Conservation (phyloP, 2,113 vertebrate species). For the Rissa tridactyla region DNA sequence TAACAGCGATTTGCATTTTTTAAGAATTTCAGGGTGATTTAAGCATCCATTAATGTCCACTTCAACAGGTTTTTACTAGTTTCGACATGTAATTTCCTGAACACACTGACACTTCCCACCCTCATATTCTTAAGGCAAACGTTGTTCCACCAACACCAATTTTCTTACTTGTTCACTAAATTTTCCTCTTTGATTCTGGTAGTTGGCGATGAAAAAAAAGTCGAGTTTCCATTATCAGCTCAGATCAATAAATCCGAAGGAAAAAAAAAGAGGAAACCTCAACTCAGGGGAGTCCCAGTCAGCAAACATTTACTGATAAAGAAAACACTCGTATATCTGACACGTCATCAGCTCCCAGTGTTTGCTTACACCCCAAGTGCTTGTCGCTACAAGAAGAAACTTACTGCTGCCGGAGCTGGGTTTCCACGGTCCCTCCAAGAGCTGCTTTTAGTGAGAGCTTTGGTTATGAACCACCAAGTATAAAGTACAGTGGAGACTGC, state of each 20-base stretch:
- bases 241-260: slow-evolving; percentile 48
- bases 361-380: slow-evolving; percentile 72
- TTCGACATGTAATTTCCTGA: slow-evolving; percentile 40
- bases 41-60: not conserved
- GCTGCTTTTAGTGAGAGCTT: slow-evolving; percentile 5
- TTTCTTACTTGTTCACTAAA: not conserved
- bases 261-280: slow-evolving; percentile 55
- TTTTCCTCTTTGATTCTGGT: not conserved
- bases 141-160: not conserved
- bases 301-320: slow-evolving; percentile 75
- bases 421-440: not conserved
- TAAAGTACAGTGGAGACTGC: not conserved
- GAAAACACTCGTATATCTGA: slow-evolving; percentile 80
- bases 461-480: not conserved
- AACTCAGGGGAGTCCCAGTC: slow-evolving; percentile 69
- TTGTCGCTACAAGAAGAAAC: slow-evolving; percentile 47
- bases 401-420: slow-evolving; percentile 57
- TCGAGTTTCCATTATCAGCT: slow-evolving; percentile 35
- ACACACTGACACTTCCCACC: not conserved
- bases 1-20: not conserved
- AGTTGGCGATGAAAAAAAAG: not conserved
- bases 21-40: slow-evolving; percentile 33
- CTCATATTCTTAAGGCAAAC: not conserved
- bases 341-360: slow-evolving; percentile 77
- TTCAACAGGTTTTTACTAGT: not conserved